Evolutionary conservation across 2,113 vertebrate species (phyloP), one percentile per base, ranked within the genome.

Genomic region (Eulemur macaco): DNA sequence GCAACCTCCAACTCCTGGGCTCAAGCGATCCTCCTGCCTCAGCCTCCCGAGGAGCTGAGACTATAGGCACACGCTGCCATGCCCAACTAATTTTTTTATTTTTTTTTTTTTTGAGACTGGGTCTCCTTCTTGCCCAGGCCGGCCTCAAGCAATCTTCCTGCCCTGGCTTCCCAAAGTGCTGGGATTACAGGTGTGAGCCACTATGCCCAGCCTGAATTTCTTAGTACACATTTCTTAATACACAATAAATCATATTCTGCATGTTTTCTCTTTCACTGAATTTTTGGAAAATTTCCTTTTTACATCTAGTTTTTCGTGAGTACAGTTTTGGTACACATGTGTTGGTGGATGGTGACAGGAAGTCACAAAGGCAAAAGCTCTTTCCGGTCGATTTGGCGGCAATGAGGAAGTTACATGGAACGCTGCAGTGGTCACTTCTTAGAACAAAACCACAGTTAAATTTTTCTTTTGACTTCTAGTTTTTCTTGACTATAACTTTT

Each of bases 291-390:
- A 50, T 89, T 81, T 29, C 37, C 69, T 63, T 78, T 73, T 39
- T 31, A 0, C 25, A 3, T 69, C 50, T 78, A 7, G 47, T 83
- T 91, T 73, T 84, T 73, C 56, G 47, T 47, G 29, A 45, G 8
- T 13, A 23, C 42, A 45, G 11, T 5, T 68, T 78, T 23, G 31
- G n/a, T 78, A 23, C 11, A 50, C 2, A 1, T n/a, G 66, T 17
- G 6, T 0, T 2, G 4, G 7, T 3, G 2, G 2, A 21, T 8
- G 37, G 86, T 3, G 34, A 69, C 20, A 0, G 5, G 1, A 77
- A 47, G 63, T 68, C 89, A 83, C 29, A 45, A 31, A 42, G 23
- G 4, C 4, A 8, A 7, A 8, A 7, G 4, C 27, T 64, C 68
- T 31, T 91, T 58, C 78, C 34, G 10, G 27, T 42, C 11, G 11